These are phyloP conservation scores for Tachina grossa DNA, from an alignment of 2,888 invertebrate genomes.

Conservation along the genomic window DNA sequence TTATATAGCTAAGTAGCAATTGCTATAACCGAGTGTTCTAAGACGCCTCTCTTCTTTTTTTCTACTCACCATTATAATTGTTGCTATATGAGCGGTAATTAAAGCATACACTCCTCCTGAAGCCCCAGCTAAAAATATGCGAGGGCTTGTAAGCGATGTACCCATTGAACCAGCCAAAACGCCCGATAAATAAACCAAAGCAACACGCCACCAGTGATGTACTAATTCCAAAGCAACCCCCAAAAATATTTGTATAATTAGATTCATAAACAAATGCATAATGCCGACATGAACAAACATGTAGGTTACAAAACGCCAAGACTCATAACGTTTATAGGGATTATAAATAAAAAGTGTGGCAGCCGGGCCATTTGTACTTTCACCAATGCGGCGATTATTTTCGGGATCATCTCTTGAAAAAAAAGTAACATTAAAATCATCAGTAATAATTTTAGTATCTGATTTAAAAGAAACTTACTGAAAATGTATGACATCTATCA, in stretches of 20 bases:
- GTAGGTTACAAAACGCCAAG: slow-evolving; percentile 96
- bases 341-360: slow-evolving; percentile 93
- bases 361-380: slow-evolving; percentile 88
- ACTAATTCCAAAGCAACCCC: slow-evolving; percentile 98
- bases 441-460: background rate
- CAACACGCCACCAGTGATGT: slow-evolving; percentile 96
- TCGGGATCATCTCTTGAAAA: slow-evolving; percentile 80
- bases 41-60: too few species aligned
- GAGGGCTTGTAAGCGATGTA: slow-evolving; percentile 91
- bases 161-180: slow-evolving; percentile 93
- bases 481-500: slow-evolving; percentile 81
- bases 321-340: slow-evolving; percentile 92
- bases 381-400: slow-evolving; percentile 79
- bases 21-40: too few species aligned
- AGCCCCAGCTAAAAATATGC: slow-evolving; percentile 94
- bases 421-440: slow-evolving; percentile 19
- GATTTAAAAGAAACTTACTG: slow-evolving; percentile 76
- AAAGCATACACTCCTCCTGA: slow-evolving; percentile 98
- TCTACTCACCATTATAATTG: slow-evolving; percentile 88
- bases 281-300: slow-evolving; percentile 98
- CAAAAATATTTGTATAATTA: slow-evolving; percentile 94
- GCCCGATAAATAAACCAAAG: slow-evolving; percentile 91
- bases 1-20: too few species aligned
- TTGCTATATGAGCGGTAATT: slow-evolving; percentile 96
- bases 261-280: slow-evolving; percentile 94